Base-by-base conservation (phyloP, 2,797 vertebrate genomes). In the Sciurus vulgaris region DNA sequence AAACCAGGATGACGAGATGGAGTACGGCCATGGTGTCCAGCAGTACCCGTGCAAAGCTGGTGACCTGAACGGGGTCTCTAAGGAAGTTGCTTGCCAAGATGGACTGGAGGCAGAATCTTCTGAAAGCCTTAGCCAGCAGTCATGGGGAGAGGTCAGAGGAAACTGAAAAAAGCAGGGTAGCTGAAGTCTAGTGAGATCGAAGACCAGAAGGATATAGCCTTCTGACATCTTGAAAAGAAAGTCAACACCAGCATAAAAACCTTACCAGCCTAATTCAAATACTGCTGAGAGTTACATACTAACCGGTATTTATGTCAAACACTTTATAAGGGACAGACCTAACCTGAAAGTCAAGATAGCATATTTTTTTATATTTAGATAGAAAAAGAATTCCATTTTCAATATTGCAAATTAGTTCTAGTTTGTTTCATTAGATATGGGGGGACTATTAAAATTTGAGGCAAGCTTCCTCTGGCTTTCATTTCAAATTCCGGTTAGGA, bases 261-360 rank as follows among this genome's bases (percentile, higher is more conserved):
- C 33, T 1, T 47, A 73, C 20, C n/a, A 51, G 28, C 38, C 41
- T 63, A 63, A 72, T 22, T 41, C 14, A 61, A 81, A 94, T 30
- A 76, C 26, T 5, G 33, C 3, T 54, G 61, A 87, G 74, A 13
- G 30, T 78, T 78, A 63, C n/a, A 83, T 3, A 74, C 35, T 56
- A 54, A 69, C 47, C 93, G 10, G 47, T 78, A 93, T 89, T 97
- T 83, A 7, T 70, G n/a, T 91, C 95, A 93, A n/a, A 47, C 24
- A 74, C 28, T 30, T 7, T 63, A 0, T 44, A 81, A 94, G 89
- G 84, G 89, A 94, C 90, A 93, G 85, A 63, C 24, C 56, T 63
- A 67, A 38, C 87, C 96, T 90, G 26, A 77, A 72, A 83, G 72
- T 91, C 96, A 95, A 81, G 93, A 95, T 85, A 78, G 78, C 84